Evolutionary conservation across 2,797 vertebrate species (phyloP).

Genomic region (Oryzias dopingdopingensis): DNA sequence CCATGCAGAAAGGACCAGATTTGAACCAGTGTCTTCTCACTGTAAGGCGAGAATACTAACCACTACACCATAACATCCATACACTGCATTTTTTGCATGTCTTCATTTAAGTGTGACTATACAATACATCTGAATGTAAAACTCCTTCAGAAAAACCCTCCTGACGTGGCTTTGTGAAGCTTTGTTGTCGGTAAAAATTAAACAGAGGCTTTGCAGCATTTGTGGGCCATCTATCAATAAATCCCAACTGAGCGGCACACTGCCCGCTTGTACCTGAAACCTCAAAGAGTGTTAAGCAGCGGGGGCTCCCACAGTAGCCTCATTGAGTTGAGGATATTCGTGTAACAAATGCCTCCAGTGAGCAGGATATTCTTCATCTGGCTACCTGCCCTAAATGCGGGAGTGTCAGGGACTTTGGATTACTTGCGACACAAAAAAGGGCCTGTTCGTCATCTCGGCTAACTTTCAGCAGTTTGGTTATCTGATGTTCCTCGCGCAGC

Average conservation of each 20-base stretch:
- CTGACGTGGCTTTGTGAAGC: no score
- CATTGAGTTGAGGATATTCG: conserved; percentile 40
- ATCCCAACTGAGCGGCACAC: conserved; percentile 8
- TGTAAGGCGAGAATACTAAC: no score
- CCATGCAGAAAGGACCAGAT: no score
- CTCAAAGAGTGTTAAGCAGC: conserved; percentile 17
- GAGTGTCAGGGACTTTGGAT: conserved; percentile 54
- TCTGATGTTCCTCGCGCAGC: conserved; percentile 64
- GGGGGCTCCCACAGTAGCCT: conserved; percentile 43
- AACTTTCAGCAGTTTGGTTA: conserved; percentile 54
- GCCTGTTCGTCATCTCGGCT: conserved; percentile 58
- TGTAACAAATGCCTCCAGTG: conserved; percentile 54
- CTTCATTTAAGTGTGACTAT: no score
- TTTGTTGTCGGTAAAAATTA: no score
- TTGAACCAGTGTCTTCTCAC: no score
- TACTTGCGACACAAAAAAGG: conserved; percentile 62
- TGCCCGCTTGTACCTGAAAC: conserved; percentile 21
- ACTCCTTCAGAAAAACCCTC: no score
- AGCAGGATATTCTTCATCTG: conserved; percentile 64
- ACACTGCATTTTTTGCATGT: no score
- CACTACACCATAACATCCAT: no score
- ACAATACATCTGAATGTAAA: no score
- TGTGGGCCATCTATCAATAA: not conserved
- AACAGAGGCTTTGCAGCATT: no score
- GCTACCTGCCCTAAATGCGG: conserved; percentile 44